Evolutionary conservation across 2,797 vertebrate genomes (phyloP), one percentile per base, ranked within the genome.

Genomic region (Syngnathus acus): DNA sequence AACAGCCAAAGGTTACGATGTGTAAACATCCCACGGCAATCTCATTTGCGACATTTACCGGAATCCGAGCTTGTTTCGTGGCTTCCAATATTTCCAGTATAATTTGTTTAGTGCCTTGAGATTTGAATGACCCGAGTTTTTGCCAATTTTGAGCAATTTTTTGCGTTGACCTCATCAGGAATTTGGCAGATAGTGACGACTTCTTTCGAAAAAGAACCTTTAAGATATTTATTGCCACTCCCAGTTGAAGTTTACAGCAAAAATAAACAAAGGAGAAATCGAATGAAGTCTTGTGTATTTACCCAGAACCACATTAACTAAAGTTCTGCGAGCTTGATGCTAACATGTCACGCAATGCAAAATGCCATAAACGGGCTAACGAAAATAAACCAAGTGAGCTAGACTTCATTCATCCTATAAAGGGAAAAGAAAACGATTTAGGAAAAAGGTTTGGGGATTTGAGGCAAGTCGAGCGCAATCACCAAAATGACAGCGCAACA

Each of bases 21-120:
- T 37, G 55, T 37, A 58, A 58, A 58, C 32, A 58, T 17, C 26
- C 32, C 32, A 32, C 32, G 32, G 5, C 55, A 37, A 58, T 3
- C 55, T 58, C 55, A 58, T 58, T 58, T 58, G 55, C 32, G 16
- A 58, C 32, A 19, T n/a, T 61, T 40, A 61, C 58, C 10, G 58
- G 38, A 61, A 61, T 42, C 39, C 42, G 54, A 57, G 23, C 13
- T 37, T 57, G 19, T 21, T 40, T 61, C 19, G 39, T n/a, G 58
- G 58, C 38, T 42, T n/a, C 4, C 58, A 38, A 40, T 60, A 13
- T 60, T 39, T n/a, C 32, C 4, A 32, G 32, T 4, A 32, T 4
- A 4, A 32, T 32, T 32, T 32, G 32, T 32, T 32, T 32, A 32
- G 47, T 17, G 47, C 16, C 47, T 48, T 48, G 47, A 48, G 47